Base-by-base conservation (phyloP, 2,888 invertebrate species). In the Sphaerophoria taeniata region DNA sequence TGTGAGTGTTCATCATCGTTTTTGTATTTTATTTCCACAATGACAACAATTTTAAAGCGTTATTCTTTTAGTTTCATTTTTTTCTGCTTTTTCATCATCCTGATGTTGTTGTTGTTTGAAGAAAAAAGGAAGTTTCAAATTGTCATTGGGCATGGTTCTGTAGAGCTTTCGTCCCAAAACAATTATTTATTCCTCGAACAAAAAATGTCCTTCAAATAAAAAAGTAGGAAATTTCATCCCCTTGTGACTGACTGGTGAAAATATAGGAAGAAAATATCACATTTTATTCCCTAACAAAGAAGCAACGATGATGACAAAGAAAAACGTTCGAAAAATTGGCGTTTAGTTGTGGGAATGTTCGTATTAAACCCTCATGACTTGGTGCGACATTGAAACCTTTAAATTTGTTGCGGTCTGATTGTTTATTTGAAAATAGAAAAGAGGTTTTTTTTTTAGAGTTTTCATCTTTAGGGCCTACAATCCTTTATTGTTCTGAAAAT, bases 1-100 rank as follows among this genome's bases (percentile, higher is more conserved):
- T 55, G 5, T 43, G 51, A 3, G n/a, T n/a, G n/a, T n/a, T n/a
- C n/a, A n/a, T n/a, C n/a, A n/a, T n/a, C n/a, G n/a, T n/a, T 34
- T 43, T 77, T 76, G 24, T 67, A 43, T 75, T 69, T 72, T 80
- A 80, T 76, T 75, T 72, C 67, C 75, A 72, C 81, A 81, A 81
- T 75, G 73, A 56, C 69, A 69, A 81, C 76, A 85, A 81, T 85
- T 85, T 72, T 55, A 63, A 78, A 79, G 70, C 53, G 71, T 79
- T 83, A 70, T 45, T 49, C 34, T 65, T 78, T 61, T 78, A 31
- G 12, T 45, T 56, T 45, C 67, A 56, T 67, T 56, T 53, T 36
- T 49, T n/a, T n/a, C n/a, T n/a, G 36, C 39, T 43, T 7, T 7
- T 11, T 56, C 31, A 14, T 14, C 12, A n/a, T 39, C 4, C 33